phyloP scores from a whole-genome alignment of 2,888 invertebrate species.

The Andrena hattorfiana region DNA sequence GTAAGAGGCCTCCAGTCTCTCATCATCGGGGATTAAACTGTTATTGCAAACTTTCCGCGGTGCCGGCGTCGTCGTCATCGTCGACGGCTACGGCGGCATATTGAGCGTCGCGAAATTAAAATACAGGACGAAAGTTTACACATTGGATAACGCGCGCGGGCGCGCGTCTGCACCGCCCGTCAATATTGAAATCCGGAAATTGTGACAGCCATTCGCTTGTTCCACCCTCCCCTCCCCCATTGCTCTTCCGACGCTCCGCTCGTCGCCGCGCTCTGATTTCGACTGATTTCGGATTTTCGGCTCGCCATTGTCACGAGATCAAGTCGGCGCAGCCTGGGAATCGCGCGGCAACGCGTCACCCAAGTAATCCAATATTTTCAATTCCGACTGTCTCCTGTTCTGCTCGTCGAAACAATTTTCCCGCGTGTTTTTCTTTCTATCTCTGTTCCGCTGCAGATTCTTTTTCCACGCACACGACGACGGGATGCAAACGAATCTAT shows the following conservation, averaged over 20 bases:
- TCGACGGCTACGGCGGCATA: slow-evolving; percentile 68
- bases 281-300: slow-evolving; percentile 59
- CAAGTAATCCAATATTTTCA: slow-evolving; percentile 51
- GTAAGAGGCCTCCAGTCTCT: slow-evolving; percentile 75
- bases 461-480: background rate
- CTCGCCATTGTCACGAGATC: slow-evolving; percentile 57
- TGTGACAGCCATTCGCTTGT: slow-evolving; percentile 70
- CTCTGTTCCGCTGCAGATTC: background rate
- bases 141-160: slow-evolving; percentile 77
- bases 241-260: slow-evolving; percentile 20
- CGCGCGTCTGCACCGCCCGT: slow-evolving; percentile 66
- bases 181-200: slow-evolving; percentile 79
- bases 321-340: slow-evolving; percentile 37
- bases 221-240: background rate
- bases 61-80: slow-evolving; percentile 48
- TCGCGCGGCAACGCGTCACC: slow-evolving; percentile 13
- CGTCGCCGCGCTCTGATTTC: slow-evolving; percentile 44
- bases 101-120: slow-evolving; percentile 81
- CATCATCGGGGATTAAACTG: slow-evolving; percentile 83
- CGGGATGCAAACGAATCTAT: background rate
- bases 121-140: slow-evolving; percentile 81
- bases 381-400: slow-evolving; percentile 37
- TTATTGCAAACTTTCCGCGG: slow-evolving; percentile 80
- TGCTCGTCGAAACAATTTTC: slow-evolving; percentile 49
- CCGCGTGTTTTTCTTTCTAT: slow-evolving; percentile 33